These are phyloP conservation scores for Eurosta solidaginis DNA, from an alignment of 1,140 invertebrate species.

Conservation along the genomic window DNA sequence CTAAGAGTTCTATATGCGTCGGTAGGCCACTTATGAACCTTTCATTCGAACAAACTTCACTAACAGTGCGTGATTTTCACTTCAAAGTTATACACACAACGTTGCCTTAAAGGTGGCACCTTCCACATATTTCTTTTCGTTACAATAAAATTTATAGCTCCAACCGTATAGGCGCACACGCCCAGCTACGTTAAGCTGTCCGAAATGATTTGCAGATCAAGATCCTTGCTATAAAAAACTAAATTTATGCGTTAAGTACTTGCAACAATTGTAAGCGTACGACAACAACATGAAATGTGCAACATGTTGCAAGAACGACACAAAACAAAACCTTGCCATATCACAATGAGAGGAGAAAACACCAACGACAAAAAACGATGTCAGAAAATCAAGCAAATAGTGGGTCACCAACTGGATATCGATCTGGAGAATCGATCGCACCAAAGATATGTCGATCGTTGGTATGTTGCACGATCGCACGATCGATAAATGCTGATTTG, in stretches of 20 bases:
- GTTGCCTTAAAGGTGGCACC: too few relatives aligned
- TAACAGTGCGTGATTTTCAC: too few relatives aligned
- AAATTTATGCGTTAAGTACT: slow-evolving; percentile 27
- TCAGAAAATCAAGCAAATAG: background rate
- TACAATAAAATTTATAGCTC: too few relatives aligned
- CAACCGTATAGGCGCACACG: background rate
- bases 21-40: too few relatives aligned
- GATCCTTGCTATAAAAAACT: background rate
- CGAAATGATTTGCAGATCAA: slow-evolving; percentile 16
- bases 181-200: background rate
- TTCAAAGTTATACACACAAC: too few relatives aligned
- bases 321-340: background rate
- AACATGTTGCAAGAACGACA: background rate
- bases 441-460: background rate
- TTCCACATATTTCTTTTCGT: too few relatives aligned
- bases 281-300: slow-evolving; percentile 13
- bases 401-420: slow-evolving; percentile 1
- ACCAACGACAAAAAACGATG: too few relatives aligned
- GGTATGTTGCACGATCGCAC: background rate
- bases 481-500: background rate
- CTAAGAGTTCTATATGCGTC: too few relatives aligned
- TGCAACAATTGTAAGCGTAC: background rate
- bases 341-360: too few relatives aligned
- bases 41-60: too few relatives aligned
- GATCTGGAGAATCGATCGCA: background rate